phyloP scores from a whole-genome alignment of 2,113 vertebrate species.

The Ctenomys sociabilis region DNA sequence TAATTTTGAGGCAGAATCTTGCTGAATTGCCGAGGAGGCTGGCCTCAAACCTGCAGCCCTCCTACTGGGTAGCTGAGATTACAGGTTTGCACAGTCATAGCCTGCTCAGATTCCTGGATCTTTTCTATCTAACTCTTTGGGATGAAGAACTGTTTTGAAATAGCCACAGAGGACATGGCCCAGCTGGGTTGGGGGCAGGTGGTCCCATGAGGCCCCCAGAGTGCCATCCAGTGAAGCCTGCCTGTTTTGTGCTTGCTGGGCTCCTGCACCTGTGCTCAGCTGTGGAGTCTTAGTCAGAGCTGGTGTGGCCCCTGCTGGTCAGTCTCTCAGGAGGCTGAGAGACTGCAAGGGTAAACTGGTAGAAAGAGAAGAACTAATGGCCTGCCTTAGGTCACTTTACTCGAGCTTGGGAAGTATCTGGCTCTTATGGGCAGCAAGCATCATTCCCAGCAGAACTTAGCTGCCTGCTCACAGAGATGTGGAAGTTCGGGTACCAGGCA shows the following conservation, averaged over 20 bases:
- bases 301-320: neutral
- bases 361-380: neutral
- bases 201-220: constrained; percentile 3
- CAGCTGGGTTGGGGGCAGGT: neutral
- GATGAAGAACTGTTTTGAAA: constrained; percentile 52
- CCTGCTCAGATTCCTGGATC: neutral
- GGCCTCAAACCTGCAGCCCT: neutral
- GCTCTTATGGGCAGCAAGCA: neutral
- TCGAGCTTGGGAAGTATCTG: neutral
- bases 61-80: neutral
- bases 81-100: neutral
- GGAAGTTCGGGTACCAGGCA: constrained; percentile 30
- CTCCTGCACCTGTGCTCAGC: neutral
- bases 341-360: neutral
- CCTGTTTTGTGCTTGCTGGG: neutral
- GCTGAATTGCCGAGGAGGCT: neutral
- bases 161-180: neutral
- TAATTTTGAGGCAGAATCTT: neutral
- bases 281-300: neutral
- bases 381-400: neutral
- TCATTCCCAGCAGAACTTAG: constrained; percentile 35
- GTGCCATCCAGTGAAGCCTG: neutral
- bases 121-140: neutral
- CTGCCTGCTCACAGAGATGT: neutral
- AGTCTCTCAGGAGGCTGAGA: neutral